Evolutionary conservation across 2,888 invertebrate genomes (phyloP), one percentile per base, ranked within the genome.

Genomic region (Conus canariensis): DNA sequence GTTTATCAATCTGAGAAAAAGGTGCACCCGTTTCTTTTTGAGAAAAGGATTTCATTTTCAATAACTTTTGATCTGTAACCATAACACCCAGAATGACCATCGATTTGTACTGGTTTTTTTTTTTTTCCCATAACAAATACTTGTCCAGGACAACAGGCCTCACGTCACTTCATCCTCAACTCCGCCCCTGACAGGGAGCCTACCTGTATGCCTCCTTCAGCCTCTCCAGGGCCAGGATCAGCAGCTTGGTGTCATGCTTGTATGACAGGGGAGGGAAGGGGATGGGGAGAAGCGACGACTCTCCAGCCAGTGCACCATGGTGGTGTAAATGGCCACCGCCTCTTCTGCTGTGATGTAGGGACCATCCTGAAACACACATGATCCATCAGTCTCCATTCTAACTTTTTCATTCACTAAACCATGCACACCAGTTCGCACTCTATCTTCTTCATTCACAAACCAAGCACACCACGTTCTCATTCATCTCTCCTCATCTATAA

Each of bases 271-370:
- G 99, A 5, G 99, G 99, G 97, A 99, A 99, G 0, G 99, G 99
- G 94, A 99, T 99, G 0, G 99, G 0, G 99, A 99, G 97, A 99
- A 99, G 93, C 99, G 97, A 86, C 99, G 97, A 0, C 99, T 99
- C 96, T 99, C 99, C 92, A 99, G 97, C 99, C 99, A 99, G 97
- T 99, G 99, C 0, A 99, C 99, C 3, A 99, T 99, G 0, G 99
- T 99, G 0, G 99, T 99, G 96, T 99, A 99, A 95, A 99, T 99
- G 64, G 99, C 99, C 22, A 99, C 99, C 45, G 99, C 99, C 97
- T 99, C 99, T 96, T 99, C 99, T 0, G 99, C 99, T 0, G 99
- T 99, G 95, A 99, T 99, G 97, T 99, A 99, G 0, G 99, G 99
- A 88, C 99, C 99, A 96, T 99, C 99, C 97, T 98, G 94, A 25